Base-by-base conservation (phyloP, 2,888 invertebrate genomes). In the Euzetes globulus region DNA sequence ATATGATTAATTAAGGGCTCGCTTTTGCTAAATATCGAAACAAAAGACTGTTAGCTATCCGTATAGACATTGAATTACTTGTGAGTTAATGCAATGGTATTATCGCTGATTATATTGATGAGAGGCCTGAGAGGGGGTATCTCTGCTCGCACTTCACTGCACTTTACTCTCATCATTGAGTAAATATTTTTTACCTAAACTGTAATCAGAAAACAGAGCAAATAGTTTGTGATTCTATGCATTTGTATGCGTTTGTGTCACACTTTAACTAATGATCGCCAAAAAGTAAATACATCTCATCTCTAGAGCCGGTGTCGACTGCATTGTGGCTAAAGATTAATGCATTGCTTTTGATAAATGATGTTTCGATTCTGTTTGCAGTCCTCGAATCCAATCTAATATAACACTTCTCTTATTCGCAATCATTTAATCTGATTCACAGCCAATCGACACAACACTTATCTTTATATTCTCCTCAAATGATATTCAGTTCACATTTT, bases 141-240 rank as follows among this genome's bases (percentile, higher is more conserved):
- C 37, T 19, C 11, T n/a, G 65, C 37, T 37, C 33, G 19, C 37
- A 65, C 65, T 37, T 37, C 27, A 29, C 60, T 60, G 4, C 37
- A 65, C 65, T 65, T 65, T n/a, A 19, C 37, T 65, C 65, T 65
- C 65, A 65, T 65, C 65, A 37, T 37, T 65, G 19, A n/a, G 65
- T 65, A 65, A 65, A 65, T 65, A 65, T 65, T 65, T 65, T 65
- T 65, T 65, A 65, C 65, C 65, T 65, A 33, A 65, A 65, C 37
- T 65, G 65, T 65, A 37, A 65, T 33, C 37, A 65, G 13, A 29
- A 52, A 13, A 60, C 27, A 29, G 60, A 22, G 55, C 3, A 19
- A 9, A 55, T n/a, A 25, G n/a, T 55, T 25, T 17, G 55, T n/a
- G 25, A 25, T 65, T 65, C 19, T 37, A 3, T 37, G 37, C 37